Percentiles rank a stretch among this genome's conserved stretches.
Conservation (phyloP, 2,113 vertebrate genomes). For the Puffinus mauretanicus region DNA sequence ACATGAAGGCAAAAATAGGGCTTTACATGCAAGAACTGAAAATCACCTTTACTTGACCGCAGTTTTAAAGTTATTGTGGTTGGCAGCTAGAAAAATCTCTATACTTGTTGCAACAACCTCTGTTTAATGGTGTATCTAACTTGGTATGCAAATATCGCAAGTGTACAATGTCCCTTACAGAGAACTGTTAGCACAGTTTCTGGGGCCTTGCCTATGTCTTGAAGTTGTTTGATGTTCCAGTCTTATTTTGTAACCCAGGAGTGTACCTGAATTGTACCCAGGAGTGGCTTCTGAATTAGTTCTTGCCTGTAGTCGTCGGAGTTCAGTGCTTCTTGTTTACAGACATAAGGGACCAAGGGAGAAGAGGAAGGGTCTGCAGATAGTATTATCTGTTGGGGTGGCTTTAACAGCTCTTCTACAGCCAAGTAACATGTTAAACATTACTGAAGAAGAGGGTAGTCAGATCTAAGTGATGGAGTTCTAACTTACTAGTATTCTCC, state of each 20-base stretch:
- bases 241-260: not conserved
- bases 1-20: not conserved
- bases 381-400: not conserved
- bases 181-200: rapidly evolving
- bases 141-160: not conserved
- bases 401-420: not conserved
- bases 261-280: too few relatives aligned
- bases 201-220: not conserved
- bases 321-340: not conserved
- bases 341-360: not conserved
- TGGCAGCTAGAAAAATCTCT: not conserved
- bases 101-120: not conserved
- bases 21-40: not conserved
- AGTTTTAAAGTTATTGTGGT: not conserved
- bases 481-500: not conserved
- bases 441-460: not conserved
- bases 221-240: not conserved
- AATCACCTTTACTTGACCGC: not conserved
- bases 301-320: not conserved
- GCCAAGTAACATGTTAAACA: not conserved
- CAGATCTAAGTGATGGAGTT: not conserved
- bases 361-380: not conserved
- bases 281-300: not conserved
- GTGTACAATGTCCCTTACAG: not conserved
- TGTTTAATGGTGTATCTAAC: not conserved